phyloP scores from a whole-genome alignment of 2,797 vertebrate species.

The Eospalax fontanierii region DNA sequence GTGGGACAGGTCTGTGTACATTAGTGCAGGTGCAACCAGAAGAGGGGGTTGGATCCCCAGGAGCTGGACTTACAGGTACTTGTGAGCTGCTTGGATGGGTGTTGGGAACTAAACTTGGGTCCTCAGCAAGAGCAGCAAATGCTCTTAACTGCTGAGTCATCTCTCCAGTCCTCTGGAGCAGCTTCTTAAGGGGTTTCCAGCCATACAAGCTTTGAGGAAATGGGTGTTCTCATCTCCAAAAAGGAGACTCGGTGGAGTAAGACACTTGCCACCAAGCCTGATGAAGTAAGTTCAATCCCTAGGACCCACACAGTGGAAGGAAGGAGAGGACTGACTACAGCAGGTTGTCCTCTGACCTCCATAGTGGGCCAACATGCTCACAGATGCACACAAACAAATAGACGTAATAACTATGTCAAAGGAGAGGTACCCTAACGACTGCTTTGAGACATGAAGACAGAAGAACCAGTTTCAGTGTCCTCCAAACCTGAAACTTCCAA shows the following conservation, averaged over 20 bases:
- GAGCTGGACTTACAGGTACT: background rate
- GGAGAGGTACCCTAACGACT: background rate
- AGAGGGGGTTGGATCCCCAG: background rate
- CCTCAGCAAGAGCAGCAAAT: background rate
- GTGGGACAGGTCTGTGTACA: too few species aligned
- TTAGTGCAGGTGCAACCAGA: background rate
- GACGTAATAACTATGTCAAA: background rate
- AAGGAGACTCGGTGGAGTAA: background rate
- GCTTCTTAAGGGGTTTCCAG: background rate
- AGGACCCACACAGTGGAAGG: background rate
- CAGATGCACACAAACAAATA: too few species aligned
- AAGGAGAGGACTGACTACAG: background rate
- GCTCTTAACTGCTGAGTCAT: background rate
- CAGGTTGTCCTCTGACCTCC: background rate
- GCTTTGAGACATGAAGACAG: background rate
- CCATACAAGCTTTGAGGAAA: background rate
- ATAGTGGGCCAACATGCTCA: too few species aligned
- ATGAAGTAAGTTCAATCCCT: background rate
- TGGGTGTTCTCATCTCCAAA: background rate
- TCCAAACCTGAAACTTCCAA: background rate
- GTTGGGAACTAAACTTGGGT: background rate
- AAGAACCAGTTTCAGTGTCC: background rate
- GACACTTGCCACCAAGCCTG: background rate
- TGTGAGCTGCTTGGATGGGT: background rate
- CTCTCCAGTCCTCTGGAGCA: background rate